Evolutionary conservation across 1,140 invertebrate species (phyloP), one percentile per base, ranked within the genome.

Genomic region (Caenorhabditis brenneri): DNA sequence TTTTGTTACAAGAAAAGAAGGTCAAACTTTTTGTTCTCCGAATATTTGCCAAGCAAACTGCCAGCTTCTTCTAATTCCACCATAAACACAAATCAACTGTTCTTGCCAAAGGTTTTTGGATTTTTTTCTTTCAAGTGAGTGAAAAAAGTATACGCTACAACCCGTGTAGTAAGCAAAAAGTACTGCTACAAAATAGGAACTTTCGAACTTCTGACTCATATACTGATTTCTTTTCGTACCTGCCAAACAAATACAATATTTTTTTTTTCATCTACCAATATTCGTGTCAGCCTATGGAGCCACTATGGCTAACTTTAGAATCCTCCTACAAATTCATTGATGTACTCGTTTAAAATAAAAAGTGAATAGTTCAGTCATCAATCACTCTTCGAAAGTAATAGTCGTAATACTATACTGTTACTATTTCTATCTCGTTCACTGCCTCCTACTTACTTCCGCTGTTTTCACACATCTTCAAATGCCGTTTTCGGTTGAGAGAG

Each of bases 61-160:
- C 36, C 36, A 31, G 65, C 65, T 74, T 74, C 65, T 27, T 42
- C 65, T 74, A 42, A 74, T 42, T 74, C 65, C 29, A 74, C 65
- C 65, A 74, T 74, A 42, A 74, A 74, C 65, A 39, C 36, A 74
- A 74, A n/a, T 65, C 60, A 65, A 65, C 60, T 65, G 60, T 65
- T 65, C 60, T 36, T 65, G 33, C 22, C 19, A n/a, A n/a, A 65
- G 24, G 9, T 65, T 55, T 2, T 10, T n/a, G 15, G 15, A 2
- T 46, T 36, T 42, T 74, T 74, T 42, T 12, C 12, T 42, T 12
- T 6, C 39, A 42, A 6, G 39, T 19, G 15, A 51, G n/a, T 55
- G 24, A 2, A 19, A 74, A 74, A 39, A 27, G 24, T 7, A 9
- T 24, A 42, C n/a, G 27, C 19, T 24, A 42, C 65, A 42, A 74